Percentiles rank a stretch among this genome's conserved stretches.
phyloP scores from a whole-genome alignment of 1,140 invertebrate genomes.

The Platorchestia sp. region DNA sequence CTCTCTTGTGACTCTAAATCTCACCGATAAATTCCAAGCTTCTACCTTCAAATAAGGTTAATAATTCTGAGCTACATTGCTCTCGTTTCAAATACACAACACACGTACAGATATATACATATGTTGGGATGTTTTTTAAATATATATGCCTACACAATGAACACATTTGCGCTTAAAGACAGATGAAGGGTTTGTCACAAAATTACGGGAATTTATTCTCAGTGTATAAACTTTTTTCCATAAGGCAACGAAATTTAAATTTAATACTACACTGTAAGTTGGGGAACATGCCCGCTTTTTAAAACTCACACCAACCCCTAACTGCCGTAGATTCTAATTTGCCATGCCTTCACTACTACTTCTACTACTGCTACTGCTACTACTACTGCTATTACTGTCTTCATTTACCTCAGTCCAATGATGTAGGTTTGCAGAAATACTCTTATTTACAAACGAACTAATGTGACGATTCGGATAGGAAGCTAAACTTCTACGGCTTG shows the following conservation, averaged over 20 bases:
- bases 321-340: not conserved
- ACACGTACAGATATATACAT: not conserved
- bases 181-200: too few relatives aligned
- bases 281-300: not conserved
- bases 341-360: too few relatives aligned
- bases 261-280: not conserved
- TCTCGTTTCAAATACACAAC: not conserved
- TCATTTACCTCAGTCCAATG: too few relatives aligned
- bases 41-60: not conserved
- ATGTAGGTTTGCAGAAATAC: too few relatives aligned
- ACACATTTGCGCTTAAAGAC: too few relatives aligned
- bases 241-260: not conserved
- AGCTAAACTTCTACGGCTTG: too few relatives aligned
- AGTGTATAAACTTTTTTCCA: not conserved
- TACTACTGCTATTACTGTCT: too few relatives aligned
- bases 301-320: not conserved
- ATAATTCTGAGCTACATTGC: not conserved
- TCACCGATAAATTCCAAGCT: not conserved
- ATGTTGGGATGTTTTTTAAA: not conserved
- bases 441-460: too few relatives aligned
- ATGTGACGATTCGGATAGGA: too few relatives aligned
- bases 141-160: not conserved
- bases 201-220: too few relatives aligned
- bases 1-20: slow-evolving; percentile 7
- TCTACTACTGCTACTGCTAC: too few relatives aligned